Evolutionary conservation across 2,888 invertebrate species (phyloP).

Genomic region (Halictus quadricinctus): DNA sequence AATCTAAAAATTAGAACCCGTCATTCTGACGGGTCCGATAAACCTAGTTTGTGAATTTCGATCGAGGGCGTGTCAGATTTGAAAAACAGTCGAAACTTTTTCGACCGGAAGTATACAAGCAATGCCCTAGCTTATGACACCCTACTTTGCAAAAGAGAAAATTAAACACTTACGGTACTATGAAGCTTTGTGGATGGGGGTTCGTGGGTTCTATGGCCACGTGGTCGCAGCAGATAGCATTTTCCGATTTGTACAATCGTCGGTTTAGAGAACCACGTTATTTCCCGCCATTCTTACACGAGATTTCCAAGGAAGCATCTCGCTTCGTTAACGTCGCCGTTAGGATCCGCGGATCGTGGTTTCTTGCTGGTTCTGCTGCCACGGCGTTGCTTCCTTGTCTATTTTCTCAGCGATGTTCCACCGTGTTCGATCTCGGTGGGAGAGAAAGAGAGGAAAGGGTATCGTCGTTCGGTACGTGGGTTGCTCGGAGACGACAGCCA

Average conservation of each 20-base stretch:
- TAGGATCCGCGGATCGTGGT: constrained; percentile 25
- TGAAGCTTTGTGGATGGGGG: not conserved
- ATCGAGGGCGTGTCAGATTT: not conserved
- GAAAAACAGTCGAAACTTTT: not conserved
- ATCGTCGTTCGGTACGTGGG: constrained; percentile 30
- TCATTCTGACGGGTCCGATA: too few species aligned
- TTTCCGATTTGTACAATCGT: not conserved
- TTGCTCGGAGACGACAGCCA: constrained; percentile 39
- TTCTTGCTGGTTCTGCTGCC: constrained; percentile 42
- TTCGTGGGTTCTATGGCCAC: not conserved
- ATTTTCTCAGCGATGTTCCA: not conserved
- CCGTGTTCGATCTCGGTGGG: constrained; percentile 7
- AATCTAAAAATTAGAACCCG: too few species aligned
- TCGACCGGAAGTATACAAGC: not conserved
- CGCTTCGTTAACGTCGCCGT: constrained; percentile 9
- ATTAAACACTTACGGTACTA: not conserved
- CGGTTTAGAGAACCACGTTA: not conserved
- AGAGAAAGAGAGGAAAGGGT: constrained; percentile 21
- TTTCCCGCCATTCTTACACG: not conserved
- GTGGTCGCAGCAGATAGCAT: not conserved
- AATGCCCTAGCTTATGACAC: not conserved
- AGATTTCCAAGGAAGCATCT: not conserved
- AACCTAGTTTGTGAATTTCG: too few species aligned
- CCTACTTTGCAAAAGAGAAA: too few species aligned
- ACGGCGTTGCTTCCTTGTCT: constrained; percentile 2